phyloP scores from a whole-genome alignment of 1,140 invertebrate species.

The Drosophila parabipectinata region DNA sequence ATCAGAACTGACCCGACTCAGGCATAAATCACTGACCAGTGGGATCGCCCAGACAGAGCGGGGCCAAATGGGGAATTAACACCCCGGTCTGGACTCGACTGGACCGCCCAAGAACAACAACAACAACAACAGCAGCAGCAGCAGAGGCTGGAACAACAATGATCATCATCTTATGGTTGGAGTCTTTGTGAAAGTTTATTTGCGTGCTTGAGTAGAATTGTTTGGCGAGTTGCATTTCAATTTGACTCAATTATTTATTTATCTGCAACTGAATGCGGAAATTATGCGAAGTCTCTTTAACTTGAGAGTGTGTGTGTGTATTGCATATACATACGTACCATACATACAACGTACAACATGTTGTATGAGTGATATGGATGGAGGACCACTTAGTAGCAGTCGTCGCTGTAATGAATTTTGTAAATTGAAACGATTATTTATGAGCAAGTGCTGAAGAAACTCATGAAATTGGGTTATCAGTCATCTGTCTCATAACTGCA shows the following conservation, averaged over 20 bases:
- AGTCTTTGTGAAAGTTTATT: slow-evolving; percentile 65
- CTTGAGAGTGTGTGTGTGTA: slow-evolving; percentile 4
- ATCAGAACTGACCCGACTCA: slow-evolving; percentile 30
- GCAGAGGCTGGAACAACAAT: slow-evolving; percentile 18
- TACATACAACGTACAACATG: slow-evolving; percentile 50
- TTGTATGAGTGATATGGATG: slow-evolving; percentile 63
- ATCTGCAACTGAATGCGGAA: slow-evolving; percentile 80
- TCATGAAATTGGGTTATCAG: slow-evolving; percentile 77
- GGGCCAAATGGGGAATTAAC: slow-evolving; percentile 21
- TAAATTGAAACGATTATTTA: slow-evolving; percentile 80
- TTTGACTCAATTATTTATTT: slow-evolving; percentile 83
- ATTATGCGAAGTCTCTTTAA: slow-evolving; percentile 62
- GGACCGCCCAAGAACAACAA: slow-evolving; percentile 38
- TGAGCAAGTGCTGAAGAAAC: slow-evolving; percentile 46
- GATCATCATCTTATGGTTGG: slow-evolving; percentile 38
- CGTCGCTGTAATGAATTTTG: slow-evolving; percentile 50
- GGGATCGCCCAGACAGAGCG: slow-evolving; percentile 40
- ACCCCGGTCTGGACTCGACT: neutral
- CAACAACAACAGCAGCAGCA: neutral
- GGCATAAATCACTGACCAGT: slow-evolving; percentile 73
- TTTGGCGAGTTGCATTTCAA: slow-evolving; percentile 81
- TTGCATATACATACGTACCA: slow-evolving; percentile 22
- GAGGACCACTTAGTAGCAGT: slow-evolving; percentile 49
- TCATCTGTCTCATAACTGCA: slow-evolving; percentile 61
- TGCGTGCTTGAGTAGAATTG: slow-evolving; percentile 72